Percentiles rank a stretch among this genome's conserved stretches.
Conservation (phyloP, 2,888 invertebrate genomes). For the Pandemis cinnamomeana region DNA sequence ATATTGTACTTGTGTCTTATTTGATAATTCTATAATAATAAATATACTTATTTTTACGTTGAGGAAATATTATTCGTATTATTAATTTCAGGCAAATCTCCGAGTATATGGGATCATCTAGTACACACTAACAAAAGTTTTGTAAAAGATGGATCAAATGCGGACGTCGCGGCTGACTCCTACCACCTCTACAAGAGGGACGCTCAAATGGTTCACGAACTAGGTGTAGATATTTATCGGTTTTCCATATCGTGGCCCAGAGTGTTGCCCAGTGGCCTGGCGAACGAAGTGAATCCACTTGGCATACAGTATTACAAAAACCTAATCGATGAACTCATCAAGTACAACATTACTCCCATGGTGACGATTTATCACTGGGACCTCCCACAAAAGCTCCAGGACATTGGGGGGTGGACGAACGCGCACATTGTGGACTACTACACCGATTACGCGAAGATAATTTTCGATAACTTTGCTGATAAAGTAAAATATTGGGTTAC, state of each 20-base stretch:
- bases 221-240: slow-evolving; percentile 87
- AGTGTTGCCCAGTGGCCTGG: slow-evolving; percentile 88
- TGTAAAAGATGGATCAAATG: slow-evolving; percentile 84
- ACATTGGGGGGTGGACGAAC: slow-evolving; percentile 88
- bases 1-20: background rate
- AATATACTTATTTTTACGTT: background rate
- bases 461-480: slow-evolving; percentile 86
- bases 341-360: slow-evolving; percentile 88
- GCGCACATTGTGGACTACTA: slow-evolving; percentile 86
- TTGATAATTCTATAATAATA: background rate
- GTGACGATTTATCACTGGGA: slow-evolving; percentile 90
- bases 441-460: slow-evolving; percentile 86
- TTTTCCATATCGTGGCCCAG: slow-evolving; percentile 92
- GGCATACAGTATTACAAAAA: slow-evolving; percentile 91
- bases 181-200: slow-evolving; percentile 87
- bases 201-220: slow-evolving; percentile 85
- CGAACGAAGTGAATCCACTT: slow-evolving; percentile 86
- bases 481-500: slow-evolving; percentile 90
- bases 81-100: slow-evolving; percentile 83
- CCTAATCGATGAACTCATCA: slow-evolving; percentile 88
- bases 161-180: slow-evolving; percentile 88
- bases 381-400: slow-evolving; percentile 86
- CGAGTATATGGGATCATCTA: slow-evolving; percentile 86
- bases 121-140: slow-evolving; percentile 79
- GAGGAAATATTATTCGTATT: background rate